These are phyloP conservation scores for Leptura quadrifasciata DNA, from an alignment of 2,888 invertebrate species.

Conservation along the genomic window DNA sequence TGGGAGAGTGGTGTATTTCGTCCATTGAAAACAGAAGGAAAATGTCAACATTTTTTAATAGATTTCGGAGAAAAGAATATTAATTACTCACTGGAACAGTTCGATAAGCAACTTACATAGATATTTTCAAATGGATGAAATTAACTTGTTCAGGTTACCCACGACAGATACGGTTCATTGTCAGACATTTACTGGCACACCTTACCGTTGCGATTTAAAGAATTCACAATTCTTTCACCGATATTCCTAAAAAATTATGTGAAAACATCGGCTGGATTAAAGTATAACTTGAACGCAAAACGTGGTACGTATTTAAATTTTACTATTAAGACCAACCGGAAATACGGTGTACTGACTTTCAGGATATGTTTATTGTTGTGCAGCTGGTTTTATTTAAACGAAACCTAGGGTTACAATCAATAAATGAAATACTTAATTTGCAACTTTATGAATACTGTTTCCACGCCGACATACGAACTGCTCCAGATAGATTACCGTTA, in stretches of 20 bases:
- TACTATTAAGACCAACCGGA: conserved; percentile 29
- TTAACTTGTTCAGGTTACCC: not conserved
- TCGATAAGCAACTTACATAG: not conserved
- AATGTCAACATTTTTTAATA: too few species aligned
- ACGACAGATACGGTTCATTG: not conserved
- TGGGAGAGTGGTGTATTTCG: too few species aligned
- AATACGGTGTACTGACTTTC: conserved; percentile 25
- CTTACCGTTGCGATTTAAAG: not conserved
- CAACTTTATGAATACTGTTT: not conserved
- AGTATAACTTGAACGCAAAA: not conserved
- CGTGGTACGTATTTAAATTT: conserved; percentile 23
- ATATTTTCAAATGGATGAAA: not conserved
- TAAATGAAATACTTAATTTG: conserved; percentile 1
- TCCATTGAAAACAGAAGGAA: too few species aligned
- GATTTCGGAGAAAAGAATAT: too few species aligned
- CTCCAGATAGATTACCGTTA: not conserved
- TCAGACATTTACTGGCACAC: not conserved
- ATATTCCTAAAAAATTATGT: conserved; percentile 12
- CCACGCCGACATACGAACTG: not conserved
- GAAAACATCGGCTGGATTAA: not conserved
- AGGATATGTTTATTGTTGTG: conserved; percentile 26
- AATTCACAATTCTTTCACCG: conserved; percentile 1
- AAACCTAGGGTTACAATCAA: conserved; percentile 22
- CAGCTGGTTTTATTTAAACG: conserved; percentile 22
- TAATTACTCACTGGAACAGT: not conserved